Percentiles rank a stretch among this genome's conserved stretches.
Evolutionary conservation across 2,888 invertebrate genomes (phyloP).

Genomic region (Perithous albicinctus): DNA sequence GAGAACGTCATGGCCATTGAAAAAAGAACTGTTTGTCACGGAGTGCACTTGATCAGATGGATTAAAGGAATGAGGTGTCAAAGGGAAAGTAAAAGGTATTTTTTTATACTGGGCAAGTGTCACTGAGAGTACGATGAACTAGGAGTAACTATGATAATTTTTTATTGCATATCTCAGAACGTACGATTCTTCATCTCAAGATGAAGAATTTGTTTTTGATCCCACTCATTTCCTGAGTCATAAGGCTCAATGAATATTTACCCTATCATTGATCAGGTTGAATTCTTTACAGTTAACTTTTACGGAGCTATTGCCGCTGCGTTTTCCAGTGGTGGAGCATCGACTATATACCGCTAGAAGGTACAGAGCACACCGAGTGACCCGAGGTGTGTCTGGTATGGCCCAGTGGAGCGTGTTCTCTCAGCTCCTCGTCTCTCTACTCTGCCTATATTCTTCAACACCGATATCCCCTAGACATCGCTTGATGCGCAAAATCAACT

Average conservation of each 20-base stretch:
- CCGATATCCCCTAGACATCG: constrained; percentile 47
- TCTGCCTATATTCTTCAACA: constrained; percentile 49
- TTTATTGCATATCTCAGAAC: no score
- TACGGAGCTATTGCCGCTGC: constrained; percentile 63
- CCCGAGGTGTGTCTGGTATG: constrained; percentile 81
- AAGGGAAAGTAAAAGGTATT: background rate
- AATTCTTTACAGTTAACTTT: constrained; percentile 24
- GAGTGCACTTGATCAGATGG: background rate
- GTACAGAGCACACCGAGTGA: constrained; percentile 56
- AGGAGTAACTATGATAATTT: no score
- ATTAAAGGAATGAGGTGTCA: background rate
- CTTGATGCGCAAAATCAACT: constrained; percentile 66
- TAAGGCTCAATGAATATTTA: background rate
- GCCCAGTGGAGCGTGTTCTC: constrained; percentile 80
- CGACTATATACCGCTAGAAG: constrained; percentile 5
- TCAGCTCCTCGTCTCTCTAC: constrained; percentile 52
- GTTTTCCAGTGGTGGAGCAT: constrained; percentile 72
- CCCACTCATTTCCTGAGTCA: no score
- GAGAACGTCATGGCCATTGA: background rate
- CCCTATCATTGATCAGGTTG: background rate
- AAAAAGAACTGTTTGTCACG: background rate
- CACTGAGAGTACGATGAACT: background rate
- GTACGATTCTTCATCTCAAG: no score
- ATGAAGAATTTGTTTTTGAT: no score
- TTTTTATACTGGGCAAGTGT: background rate